These are phyloP conservation scores for Helicorthomorpha holstii DNA, from an alignment of 1,140 invertebrate genomes.

Conservation along the genomic window DNA sequence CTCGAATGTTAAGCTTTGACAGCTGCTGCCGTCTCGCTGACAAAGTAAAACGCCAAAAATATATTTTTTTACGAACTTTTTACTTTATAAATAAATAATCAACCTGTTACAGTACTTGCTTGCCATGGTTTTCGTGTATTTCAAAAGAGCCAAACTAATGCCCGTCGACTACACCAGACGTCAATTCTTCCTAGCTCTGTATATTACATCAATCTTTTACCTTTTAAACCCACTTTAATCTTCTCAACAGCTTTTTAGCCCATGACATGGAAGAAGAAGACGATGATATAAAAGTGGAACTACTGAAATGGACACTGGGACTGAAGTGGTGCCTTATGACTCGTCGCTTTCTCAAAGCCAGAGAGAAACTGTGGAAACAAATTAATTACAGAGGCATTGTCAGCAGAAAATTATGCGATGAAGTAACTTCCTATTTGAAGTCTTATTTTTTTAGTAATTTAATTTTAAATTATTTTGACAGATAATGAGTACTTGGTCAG, in stretches of 20 bases:
- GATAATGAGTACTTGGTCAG: neutral
- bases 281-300: slow-evolving; percentile 32
- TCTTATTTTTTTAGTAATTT: neutral
- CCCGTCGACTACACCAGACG: slow-evolving; percentile 29
- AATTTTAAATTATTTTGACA: neutral
- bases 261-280: slow-evolving; percentile 43
- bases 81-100: too few relatives aligned
- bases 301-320: slow-evolving; percentile 31
- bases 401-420: slow-evolving; percentile 32
- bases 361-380: slow-evolving; percentile 29
- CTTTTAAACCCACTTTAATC: neutral
- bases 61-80: too few relatives aligned
- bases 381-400: slow-evolving; percentile 35
- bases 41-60: too few relatives aligned
- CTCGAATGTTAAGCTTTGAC: too few relatives aligned
- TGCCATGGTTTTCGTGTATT: slow-evolving; percentile 41
- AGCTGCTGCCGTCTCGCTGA: too few relatives aligned
- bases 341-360: slow-evolving; percentile 22
- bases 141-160: slow-evolving; percentile 31
- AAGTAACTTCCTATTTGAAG: slow-evolving; percentile 8
- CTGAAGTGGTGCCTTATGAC: slow-evolving; percentile 24
- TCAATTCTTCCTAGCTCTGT: slow-evolving; percentile 39
- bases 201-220: slow-evolving; percentile 15
- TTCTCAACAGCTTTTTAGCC: slow-evolving; percentile 30
- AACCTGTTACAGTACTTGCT: slow-evolving; percentile 34